Evolutionary conservation across 2,888 invertebrate genomes (phyloP).

Genomic region (Stenurella melanura): DNA sequence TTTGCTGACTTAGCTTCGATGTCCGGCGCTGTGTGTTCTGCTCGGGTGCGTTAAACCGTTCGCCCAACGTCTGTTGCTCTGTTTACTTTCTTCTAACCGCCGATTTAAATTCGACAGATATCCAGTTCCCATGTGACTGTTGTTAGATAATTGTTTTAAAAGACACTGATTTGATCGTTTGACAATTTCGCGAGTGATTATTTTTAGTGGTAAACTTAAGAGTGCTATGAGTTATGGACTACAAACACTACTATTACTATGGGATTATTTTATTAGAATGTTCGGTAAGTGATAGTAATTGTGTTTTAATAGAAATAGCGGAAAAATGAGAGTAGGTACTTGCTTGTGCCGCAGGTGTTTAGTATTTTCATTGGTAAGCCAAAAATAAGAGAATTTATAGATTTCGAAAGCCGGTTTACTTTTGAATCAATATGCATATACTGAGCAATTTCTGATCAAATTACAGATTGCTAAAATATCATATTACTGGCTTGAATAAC

Average conservation of each 20-base stretch:
- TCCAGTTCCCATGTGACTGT: constrained; percentile 27
- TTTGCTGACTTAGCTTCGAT: constrained; percentile 29
- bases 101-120: constrained; percentile 29
- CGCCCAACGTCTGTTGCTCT: constrained; percentile 43
- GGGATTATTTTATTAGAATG: constrained; percentile 2
- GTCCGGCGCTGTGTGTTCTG: constrained; percentile 42
- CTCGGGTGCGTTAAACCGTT: constrained; percentile 45
- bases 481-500: too few relatives aligned
- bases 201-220: constrained; percentile 2
- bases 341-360: too few relatives aligned
- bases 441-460: too few relatives aligned
- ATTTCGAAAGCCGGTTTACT: too few relatives aligned
- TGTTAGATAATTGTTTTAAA: constrained; percentile 1
- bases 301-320: background rate
- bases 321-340: background rate
- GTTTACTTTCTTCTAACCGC: constrained; percentile 45
- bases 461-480: too few relatives aligned
- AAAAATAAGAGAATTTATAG: too few relatives aligned
- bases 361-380: too few relatives aligned
- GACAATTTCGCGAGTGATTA: constrained; percentile 5
- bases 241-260: background rate
- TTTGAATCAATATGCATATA: too few relatives aligned
- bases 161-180: background rate
- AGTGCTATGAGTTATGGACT: constrained; percentile 5
- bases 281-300: background rate